These are phyloP conservation scores for Aphelenchoides bicaudatus DNA, from an alignment of 2,888 invertebrate species.

Conservation along the genomic window DNA sequence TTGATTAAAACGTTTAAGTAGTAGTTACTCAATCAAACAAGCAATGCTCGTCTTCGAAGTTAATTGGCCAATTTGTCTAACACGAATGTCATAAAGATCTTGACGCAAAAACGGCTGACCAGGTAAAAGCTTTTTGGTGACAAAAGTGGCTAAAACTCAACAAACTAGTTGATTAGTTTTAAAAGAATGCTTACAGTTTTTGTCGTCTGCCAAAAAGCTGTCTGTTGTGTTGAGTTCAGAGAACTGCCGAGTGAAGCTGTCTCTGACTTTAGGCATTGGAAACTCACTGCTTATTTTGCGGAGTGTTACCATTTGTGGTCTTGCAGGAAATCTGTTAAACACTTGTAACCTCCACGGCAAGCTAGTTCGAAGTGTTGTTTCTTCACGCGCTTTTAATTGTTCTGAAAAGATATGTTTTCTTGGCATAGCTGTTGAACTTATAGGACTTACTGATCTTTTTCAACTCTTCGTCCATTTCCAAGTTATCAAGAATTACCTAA, in stretches of 20 bases:
- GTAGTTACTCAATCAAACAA: slow-evolving; percentile 49
- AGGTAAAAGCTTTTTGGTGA: slow-evolving; percentile 11
- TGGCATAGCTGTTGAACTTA: too few species aligned
- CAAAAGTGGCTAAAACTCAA: not conserved
- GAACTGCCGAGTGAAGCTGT: slow-evolving; percentile 97
- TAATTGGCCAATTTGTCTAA: slow-evolving; percentile 55
- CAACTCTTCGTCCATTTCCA: slow-evolving; percentile 97
- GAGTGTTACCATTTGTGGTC: slow-evolving; percentile 81
- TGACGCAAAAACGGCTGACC: slow-evolving; percentile 22
- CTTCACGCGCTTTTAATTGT: slow-evolving; percentile 82
- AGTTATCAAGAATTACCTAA: slow-evolving; percentile 97
- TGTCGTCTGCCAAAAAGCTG: slow-evolving; percentile 16
- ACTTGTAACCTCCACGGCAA: slow-evolving; percentile 88
- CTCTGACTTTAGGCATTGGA: slow-evolving; percentile 72
- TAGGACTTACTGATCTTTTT: slow-evolving; percentile 97
- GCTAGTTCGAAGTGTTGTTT: slow-evolving; percentile 90
- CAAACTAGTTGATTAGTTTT: not conserved
- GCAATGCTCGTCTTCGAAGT: slow-evolving; percentile 45
- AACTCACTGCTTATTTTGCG: slow-evolving; percentile 59
- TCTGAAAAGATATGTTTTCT: too few species aligned
- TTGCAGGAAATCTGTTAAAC: slow-evolving; percentile 91
- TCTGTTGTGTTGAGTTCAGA: slow-evolving; percentile 76
- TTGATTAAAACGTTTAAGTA: not conserved
- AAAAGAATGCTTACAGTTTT: slow-evolving; percentile 11
- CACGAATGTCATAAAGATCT: slow-evolving; percentile 30